Conservation (phyloP, 2,113 vertebrate species). For the Chascanopsetta lugubris region DNA sequence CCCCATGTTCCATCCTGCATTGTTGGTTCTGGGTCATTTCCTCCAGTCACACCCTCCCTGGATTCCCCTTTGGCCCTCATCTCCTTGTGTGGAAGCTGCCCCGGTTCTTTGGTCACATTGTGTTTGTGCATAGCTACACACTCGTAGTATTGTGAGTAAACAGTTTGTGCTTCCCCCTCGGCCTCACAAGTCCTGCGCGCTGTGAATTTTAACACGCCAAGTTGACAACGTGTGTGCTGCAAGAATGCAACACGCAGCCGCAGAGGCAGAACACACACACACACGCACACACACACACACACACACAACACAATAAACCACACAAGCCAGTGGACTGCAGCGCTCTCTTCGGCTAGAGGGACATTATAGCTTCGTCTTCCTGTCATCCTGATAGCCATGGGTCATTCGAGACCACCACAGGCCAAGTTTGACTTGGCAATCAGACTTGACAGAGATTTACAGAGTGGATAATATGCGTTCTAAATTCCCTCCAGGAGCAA, state of each 20-base stretch:
- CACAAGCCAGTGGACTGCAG: constrained; percentile 13
- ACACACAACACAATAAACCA: background rate
- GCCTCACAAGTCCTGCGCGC: no score
- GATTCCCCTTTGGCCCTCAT: background rate
- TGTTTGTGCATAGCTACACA: background rate
- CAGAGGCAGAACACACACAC: no score
- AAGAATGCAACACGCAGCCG: no score
- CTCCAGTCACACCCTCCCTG: no score
- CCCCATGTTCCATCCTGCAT: no score
- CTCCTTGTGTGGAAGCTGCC: background rate
- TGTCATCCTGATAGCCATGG: constrained; percentile 27
- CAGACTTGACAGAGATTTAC: constrained; percentile 25
- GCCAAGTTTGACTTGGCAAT: constrained; percentile 53
- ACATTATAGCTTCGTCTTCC: constrained; percentile 38
- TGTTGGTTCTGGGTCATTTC: no score
- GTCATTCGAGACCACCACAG: constrained; percentile 50
- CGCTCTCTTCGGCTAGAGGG: constrained; percentile 36
- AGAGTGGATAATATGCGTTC: background rate
- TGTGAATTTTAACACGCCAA: no score
- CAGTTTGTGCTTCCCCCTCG: background rate
- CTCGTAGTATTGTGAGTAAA: background rate
- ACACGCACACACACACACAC: background rate
- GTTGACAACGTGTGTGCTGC: no score
- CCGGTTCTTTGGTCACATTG: background rate
- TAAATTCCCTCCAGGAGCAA: constrained; percentile 14